A percentile compares a stretch with the other conserved stretches of the same genome.
Conservation (phyloP, 2,113 vertebrate genomes). For the Oxygymnocypris stewartii region DNA sequence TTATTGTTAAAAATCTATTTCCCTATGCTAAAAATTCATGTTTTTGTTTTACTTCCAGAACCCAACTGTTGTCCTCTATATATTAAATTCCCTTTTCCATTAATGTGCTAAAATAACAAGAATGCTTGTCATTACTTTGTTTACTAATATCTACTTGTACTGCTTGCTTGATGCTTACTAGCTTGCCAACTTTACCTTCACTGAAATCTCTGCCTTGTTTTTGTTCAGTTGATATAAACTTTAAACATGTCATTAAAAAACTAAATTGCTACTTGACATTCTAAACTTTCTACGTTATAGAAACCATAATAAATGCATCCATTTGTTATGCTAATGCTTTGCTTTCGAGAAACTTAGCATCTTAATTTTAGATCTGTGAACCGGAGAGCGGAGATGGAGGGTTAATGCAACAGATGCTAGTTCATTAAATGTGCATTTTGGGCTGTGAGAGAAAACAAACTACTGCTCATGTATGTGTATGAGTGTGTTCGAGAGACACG, state of each 20-base stretch:
- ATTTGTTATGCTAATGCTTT: conserved; percentile 4
- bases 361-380: neutral
- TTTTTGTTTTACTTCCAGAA: neutral
- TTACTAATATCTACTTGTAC: neutral
- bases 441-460: neutral
- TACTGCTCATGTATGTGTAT: neutral
- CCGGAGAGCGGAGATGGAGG: neutral
- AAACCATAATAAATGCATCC: neutral
- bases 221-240: neutral
- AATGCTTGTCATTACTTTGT: no score
- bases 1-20: neutral
- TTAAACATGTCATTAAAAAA: neutral
- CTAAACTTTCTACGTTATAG: neutral
- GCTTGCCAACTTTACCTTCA: neutral
- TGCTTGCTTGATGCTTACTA: neutral
- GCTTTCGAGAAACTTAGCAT: neutral
- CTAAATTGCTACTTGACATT: neutral
- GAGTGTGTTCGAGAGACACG: conserved; percentile 30
- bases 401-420: conserved; percentile 14
- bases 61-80: neutral
- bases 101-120: neutral
- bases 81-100: neutral
- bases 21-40: neutral
- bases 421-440: conserved; percentile 29
- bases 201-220: neutral